Evolutionary conservation across 2,113 vertebrate genomes (phyloP), one percentile per base, ranked within the genome.

Genomic region (Zapornia atra): DNA sequence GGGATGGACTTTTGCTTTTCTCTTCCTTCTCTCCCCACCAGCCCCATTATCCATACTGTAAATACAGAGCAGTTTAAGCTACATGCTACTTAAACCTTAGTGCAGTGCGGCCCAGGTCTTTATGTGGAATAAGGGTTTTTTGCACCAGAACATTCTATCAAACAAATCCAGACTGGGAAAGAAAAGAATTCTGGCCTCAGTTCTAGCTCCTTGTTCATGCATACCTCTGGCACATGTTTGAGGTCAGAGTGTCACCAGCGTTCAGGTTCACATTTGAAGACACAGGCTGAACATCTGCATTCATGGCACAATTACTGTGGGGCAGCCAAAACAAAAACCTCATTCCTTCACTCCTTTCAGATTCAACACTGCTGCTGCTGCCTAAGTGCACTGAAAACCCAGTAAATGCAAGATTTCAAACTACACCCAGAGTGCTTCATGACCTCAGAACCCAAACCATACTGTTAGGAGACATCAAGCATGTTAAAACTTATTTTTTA

Each of bases 11-110:
- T 71, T 12, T 36, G 20, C 31, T 91, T 59, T 76, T 36, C 17
- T 61, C 25, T 18, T 87, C 9, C 46, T 64, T 70, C 26, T 38
- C 5, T 48, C 44, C n/a, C 14, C 22, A 19, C 9, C 5, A 19
- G 53, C 0, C 6, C 3, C 12, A 10, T 64, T 8, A 21, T 1
- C 59, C 6, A 29, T 6, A 10, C 63, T 8, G 7, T 12, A 73
- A 1, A 1, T 17, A 42, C 3, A 18, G 0, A 53, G 15, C 5
- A 72, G 33, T 29, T 80, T 64, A 22, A 86, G 66, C 15, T 24
- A 64, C 14, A 26, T 42, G 56, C 10, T 42, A 54, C 16, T 56
- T 12, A n/a, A n/a, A 56, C 15, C 24, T 1, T 59, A 61, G 25
- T 17, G 48, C 7, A 13, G 72, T 24, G 33, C 26, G 78, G 38